A percentile compares a stretch with the other conserved stretches of the same genome.
Conservation (phyloP, 2,113 vertebrate genomes). For the Poeciliopsis occidentalis region DNA sequence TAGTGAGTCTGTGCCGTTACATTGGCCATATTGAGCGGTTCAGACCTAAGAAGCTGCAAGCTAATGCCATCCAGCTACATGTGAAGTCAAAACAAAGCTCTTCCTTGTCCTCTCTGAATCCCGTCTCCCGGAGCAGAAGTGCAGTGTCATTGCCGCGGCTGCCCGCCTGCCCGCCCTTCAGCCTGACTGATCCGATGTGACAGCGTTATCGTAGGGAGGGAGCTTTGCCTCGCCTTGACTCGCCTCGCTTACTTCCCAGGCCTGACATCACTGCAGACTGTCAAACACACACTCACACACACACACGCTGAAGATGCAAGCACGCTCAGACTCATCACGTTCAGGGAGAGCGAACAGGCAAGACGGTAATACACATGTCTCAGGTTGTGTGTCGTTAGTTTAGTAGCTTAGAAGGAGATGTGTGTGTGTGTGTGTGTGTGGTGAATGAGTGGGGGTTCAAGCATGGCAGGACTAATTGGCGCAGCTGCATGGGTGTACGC, state of each 20-base stretch:
- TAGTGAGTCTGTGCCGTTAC: too few relatives aligned
- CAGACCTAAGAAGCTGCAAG: background rate
- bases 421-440: constrained; percentile 21
- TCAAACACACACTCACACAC: constrained; percentile 46
- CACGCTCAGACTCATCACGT: constrained; percentile 4
- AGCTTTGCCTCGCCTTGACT: constrained; percentile 47
- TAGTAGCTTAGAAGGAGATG: constrained; percentile 30
- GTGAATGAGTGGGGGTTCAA: constrained; percentile 22
- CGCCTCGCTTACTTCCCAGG: constrained; percentile 36
- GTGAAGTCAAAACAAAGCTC: constrained; percentile 29
- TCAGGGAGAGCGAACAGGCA: constrained; percentile 3
- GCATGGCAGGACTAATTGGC: constrained; percentile 63
- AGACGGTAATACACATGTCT: constrained; percentile 15
- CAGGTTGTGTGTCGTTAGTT: constrained; percentile 35
- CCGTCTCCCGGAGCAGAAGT: constrained; percentile 52
- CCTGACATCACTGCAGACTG: constrained; percentile 59
- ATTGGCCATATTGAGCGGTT: background rate
- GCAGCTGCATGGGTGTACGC: constrained; percentile 69
- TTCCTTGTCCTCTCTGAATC: constrained; percentile 1
- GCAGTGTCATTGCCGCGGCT: constrained; percentile 68
- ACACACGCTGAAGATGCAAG: background rate
- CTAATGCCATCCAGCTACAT: constrained; percentile 11
- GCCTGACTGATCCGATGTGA: constrained; percentile 75
- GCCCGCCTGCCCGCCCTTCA: constrained; percentile 33
- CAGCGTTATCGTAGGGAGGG: constrained; percentile 69